Conservation (phyloP, 2,797 vertebrate genomes). For the Neoniphon sammara region DNA sequence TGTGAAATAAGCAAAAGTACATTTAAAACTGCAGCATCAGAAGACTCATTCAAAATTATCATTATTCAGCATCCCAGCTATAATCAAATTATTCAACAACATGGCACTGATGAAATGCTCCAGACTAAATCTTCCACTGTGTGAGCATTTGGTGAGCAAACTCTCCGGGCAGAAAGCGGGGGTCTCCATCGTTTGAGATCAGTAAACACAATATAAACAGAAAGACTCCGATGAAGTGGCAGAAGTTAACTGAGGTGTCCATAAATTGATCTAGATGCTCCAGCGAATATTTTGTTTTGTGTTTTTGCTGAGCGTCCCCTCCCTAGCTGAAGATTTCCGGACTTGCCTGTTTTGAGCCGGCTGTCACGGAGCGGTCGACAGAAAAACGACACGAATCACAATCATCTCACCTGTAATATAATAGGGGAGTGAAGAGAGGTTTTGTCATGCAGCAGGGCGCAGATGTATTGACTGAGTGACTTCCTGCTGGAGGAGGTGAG, state of each 20-base stretch:
- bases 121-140: background rate
- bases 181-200: background rate
- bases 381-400: too few species aligned
- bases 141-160: background rate
- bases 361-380: too few species aligned
- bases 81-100: conserved; percentile 4
- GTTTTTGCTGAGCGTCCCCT: background rate
- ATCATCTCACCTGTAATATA: too few species aligned
- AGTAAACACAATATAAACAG: background rate
- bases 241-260: background rate
- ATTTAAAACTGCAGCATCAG: too few species aligned
- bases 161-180: background rate
- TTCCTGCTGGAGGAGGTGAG: conserved; percentile 1
- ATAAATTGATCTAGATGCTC: background rate
- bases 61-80: background rate
- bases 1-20: too few species aligned
- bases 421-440: too few species aligned
- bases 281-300: background rate
- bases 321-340: too few species aligned
- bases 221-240: background rate
- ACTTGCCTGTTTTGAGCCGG: too few species aligned
- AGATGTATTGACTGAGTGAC: background rate
- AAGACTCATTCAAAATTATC: background rate
- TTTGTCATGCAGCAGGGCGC: too few species aligned
- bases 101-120: conserved; percentile 23